Percentiles rank a stretch among this genome's conserved stretches.
phyloP scores from a whole-genome alignment of 1,140 invertebrate species.

The Probaryconus sp. region DNA sequence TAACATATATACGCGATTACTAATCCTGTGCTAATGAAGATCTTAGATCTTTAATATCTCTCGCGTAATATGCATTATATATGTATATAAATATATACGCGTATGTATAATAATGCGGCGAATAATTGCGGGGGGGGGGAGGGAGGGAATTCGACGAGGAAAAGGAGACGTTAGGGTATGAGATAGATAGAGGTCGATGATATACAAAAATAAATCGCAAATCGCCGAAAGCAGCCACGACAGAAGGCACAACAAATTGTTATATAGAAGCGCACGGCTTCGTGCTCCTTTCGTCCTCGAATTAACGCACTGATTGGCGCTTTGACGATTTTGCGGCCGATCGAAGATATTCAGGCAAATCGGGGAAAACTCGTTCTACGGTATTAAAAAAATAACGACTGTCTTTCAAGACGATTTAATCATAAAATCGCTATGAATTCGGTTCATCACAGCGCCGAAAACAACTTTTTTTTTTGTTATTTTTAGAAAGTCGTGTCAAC shows the following conservation, averaged over 20 bases:
- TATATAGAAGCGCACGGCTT: constrained; percentile 67
- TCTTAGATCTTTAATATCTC: constrained; percentile 51
- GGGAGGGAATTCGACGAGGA: constrained; percentile 9
- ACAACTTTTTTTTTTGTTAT: background rate
- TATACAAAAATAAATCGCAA: constrained; percentile 75
- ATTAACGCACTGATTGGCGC: constrained; percentile 43
- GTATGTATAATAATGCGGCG: constrained; percentile 27
- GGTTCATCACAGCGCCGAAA: constrained; percentile 17
- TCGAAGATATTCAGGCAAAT: constrained; percentile 62
- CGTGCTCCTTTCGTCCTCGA: constrained; percentile 43
- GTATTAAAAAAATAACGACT: constrained; percentile 51
- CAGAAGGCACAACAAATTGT: constrained; percentile 76
- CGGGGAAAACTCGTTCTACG: constrained; percentile 30
- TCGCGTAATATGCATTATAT: constrained; percentile 40
- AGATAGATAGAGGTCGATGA: constrained; percentile 18
- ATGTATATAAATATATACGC: constrained; percentile 41
- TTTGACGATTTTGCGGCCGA: constrained; percentile 56
- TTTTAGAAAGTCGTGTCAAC: background rate
- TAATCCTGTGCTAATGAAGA: constrained; percentile 69
- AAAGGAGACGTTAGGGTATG: constrained; percentile 1
- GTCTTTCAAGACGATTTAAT: constrained; percentile 29
- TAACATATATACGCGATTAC: constrained; percentile 66
- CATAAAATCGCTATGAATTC: constrained; percentile 32
- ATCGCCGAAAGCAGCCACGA: constrained; percentile 73
- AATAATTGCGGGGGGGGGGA: constrained; percentile 22